Base-by-base conservation (phyloP, 2,113 vertebrate species). In the Anser brachyrhynchus region DNA sequence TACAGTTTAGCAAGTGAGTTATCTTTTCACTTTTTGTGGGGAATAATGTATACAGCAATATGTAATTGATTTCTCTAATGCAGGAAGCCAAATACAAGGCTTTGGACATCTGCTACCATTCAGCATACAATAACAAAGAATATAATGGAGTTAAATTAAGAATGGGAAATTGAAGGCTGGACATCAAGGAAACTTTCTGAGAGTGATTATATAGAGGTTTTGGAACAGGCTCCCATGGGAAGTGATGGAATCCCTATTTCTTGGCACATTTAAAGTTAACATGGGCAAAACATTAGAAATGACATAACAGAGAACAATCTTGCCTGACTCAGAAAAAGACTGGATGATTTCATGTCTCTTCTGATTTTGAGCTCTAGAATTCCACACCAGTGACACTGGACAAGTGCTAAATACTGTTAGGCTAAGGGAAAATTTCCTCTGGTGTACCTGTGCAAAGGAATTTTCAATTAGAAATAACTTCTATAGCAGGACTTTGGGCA, bases 121-220 rank as follows among this genome's bases (percentile, higher is more conserved):
- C 57, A 88, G 57, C 52, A 84, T 52, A 78, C 10, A 80, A 33
- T 46, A 84, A 81, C 61, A 94, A 92, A 52, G 43, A 81, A 74
- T 49, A 81, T n/a, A 92, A 89, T 51, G 28, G 35, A 87, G 52
- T 89, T 90, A 95, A 89, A 94, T 54, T 87, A 94, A 87, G 76
- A 94, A 87, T 81, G 69, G 83, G 62, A 96, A 83, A 92, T 9
- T 49, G 73, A 72, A 96, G 43, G 62, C 9, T 84, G 66, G 83
- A 95, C 80, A 93, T 74, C 61, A 87, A 92, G 83, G 73, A 78
- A 90, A 89, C 87, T 62, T 85, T 90, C 72, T 92, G 76, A 95
- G 82, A 89, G 52, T 78, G 69, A 88, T 92, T 93, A 71, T 51
- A 86, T 3, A 78, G 44, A 95, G 22, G 62, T 75, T 94, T 96